Conservation (phyloP, 2,888 invertebrate species). For the Athalia cordata region DNA sequence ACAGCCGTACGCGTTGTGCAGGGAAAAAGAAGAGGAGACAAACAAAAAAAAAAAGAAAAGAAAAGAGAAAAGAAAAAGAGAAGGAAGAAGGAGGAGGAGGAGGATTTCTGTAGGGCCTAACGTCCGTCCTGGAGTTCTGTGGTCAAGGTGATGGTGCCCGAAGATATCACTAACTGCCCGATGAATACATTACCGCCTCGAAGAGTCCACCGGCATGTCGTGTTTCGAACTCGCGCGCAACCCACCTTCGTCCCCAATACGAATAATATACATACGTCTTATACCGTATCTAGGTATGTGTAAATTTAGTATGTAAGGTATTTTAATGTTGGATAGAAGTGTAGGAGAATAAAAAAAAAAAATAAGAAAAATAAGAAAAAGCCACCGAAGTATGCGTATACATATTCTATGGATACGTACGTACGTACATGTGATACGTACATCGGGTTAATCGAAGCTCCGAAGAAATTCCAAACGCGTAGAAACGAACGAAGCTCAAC, state of each 20-base stretch:
- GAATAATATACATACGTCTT: background rate
- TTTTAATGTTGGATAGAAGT: slow-evolving; percentile 2
- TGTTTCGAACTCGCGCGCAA: slow-evolving; percentile 15
- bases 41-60: slow-evolving; percentile 46
- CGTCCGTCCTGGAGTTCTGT: slow-evolving; percentile 19
- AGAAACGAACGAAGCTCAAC: background rate
- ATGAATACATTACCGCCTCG: slow-evolving; percentile 53
- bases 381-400: slow-evolving; percentile 45
- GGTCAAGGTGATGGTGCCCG: slow-evolving; percentile 47
- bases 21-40: slow-evolving; percentile 53
- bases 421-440: slow-evolving; percentile 52
- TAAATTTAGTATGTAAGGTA: background rate
- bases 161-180: slow-evolving; percentile 51
- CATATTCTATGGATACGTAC: slow-evolving; percentile 44
- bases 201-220: slow-evolving; percentile 36
- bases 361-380: background rate
- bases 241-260: slow-evolving; percentile 41
- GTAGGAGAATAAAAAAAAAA: background rate
- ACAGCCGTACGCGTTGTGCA: slow-evolving; percentile 23
- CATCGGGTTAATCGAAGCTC: slow-evolving; percentile 62
- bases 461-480: slow-evolving; percentile 59
- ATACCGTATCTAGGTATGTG: background rate
- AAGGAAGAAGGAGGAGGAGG: slow-evolving; percentile 32
- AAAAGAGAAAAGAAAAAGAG: slow-evolving; percentile 46
- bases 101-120: slow-evolving; percentile 22